phyloP scores from a whole-genome alignment of 2,888 invertebrate genomes.

The Acanthoscelides obtectus region DNA sequence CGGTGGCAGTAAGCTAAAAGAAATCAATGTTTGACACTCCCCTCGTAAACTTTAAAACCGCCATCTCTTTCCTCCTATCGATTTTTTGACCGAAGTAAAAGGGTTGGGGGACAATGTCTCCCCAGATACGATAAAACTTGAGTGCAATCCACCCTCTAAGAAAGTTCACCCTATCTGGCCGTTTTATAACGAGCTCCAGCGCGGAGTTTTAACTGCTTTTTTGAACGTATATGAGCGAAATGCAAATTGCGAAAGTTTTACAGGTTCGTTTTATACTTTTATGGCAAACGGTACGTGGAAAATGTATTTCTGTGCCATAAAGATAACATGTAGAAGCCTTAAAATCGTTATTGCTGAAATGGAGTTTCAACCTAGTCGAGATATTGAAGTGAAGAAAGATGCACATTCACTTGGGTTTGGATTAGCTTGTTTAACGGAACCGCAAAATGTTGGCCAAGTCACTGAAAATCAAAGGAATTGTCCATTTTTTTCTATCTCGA shows the following conservation, averaged over 20 bases:
- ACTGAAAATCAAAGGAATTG: too few species aligned
- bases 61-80: too few species aligned
- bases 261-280: not conserved
- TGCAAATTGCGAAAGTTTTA: not conserved
- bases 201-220: not conserved
- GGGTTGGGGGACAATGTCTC: not conserved
- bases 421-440: too few species aligned
- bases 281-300: not conserved
- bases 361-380: not conserved
- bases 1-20: too few species aligned
- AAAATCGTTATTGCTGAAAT: not conserved
- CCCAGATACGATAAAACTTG: not conserved
- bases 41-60: too few species aligned
- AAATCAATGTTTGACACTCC: too few species aligned
- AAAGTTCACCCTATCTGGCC: constrained; percentile 6
- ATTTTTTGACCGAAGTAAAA: not conserved
- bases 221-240: not conserved
- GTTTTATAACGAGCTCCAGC: constrained; percentile 11
- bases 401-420: too few species aligned
- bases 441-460: too few species aligned
- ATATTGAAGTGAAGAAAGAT: not conserved
- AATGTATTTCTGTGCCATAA: not conserved
- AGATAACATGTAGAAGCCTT: not conserved
- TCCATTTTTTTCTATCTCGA: too few species aligned
- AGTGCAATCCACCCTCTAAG: not conserved